Conservation (phyloP, 2,888 invertebrate genomes). For the Cloeon dipterum region DNA sequence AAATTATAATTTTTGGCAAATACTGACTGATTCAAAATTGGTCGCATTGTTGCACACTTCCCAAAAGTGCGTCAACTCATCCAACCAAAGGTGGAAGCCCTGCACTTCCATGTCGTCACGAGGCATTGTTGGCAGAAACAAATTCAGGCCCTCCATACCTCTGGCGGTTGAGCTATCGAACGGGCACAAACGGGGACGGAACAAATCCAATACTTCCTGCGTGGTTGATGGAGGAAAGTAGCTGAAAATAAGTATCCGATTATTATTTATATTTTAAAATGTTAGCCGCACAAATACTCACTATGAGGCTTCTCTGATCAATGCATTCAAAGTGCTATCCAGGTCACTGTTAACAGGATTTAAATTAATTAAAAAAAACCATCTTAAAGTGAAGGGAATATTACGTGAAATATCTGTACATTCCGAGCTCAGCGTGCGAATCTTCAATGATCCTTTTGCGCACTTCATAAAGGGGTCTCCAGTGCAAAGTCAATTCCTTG, state of each 20-base stretch:
- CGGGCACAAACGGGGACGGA: constrained; percentile 57
- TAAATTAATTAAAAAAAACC: constrained; percentile 7
- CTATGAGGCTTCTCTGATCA: constrained; percentile 12
- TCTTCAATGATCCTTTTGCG: constrained; percentile 29
- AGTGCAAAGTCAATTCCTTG: constrained; percentile 56
- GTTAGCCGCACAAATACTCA: no score
- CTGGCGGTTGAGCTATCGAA: constrained; percentile 20
- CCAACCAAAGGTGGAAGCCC: constrained; percentile 57
- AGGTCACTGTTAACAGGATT: constrained; percentile 10
- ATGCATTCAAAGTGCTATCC: constrained; percentile 11
- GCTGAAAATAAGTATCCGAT: no score
- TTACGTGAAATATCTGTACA: constrained; percentile 31
- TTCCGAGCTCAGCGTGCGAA: constrained; percentile 25
- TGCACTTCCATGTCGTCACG: constrained; percentile 32
- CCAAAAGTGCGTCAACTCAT: constrained; percentile 57
- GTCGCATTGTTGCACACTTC: constrained; percentile 48
- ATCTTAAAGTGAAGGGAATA: neutral
- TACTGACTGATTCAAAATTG: constrained; percentile 35
- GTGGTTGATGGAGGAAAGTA: constrained; percentile 54
- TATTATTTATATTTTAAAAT: no score
- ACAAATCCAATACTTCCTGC: constrained; percentile 63
- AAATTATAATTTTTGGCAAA: neutral
- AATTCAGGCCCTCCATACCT: constrained; percentile 35
- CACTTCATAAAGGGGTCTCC: constrained; percentile 63
- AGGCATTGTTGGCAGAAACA: constrained; percentile 55